Conservation (phyloP, 2,888 invertebrate genomes). For the Masnerella sp. region DNA sequence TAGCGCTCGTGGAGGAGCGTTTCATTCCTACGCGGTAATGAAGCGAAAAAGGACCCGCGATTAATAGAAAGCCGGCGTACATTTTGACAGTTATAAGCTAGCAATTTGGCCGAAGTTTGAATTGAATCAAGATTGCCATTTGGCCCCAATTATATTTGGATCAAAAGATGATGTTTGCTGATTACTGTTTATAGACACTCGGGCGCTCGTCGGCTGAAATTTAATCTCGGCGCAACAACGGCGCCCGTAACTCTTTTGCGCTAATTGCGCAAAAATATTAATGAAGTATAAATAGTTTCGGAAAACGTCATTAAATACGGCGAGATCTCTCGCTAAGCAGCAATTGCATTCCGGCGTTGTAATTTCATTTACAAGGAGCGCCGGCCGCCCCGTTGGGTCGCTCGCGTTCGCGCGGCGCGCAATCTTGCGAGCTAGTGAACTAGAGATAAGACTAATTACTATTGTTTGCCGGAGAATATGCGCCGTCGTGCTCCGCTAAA, state of each 20-base stretch:
- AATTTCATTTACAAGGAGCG: conserved; percentile 50
- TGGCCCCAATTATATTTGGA: neutral
- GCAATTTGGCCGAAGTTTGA: neutral
- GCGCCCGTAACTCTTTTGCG: neutral
- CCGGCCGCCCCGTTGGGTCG: neutral
- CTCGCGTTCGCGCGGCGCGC: too few relatives aligned
- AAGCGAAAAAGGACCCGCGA: too few relatives aligned
- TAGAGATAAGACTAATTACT: conserved; percentile 71
- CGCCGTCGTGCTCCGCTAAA: conserved; percentile 61
- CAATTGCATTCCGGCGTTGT: conserved; percentile 46
- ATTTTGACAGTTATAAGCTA: too few relatives aligned
- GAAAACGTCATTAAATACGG: conserved; percentile 29
- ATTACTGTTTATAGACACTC: conserved; percentile 10
- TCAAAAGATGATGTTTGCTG: conserved; percentile 1
- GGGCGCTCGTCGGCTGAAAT: neutral
- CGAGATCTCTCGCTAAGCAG: conserved; percentile 30
- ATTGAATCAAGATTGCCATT: neutral
- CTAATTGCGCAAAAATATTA: conserved; percentile 44
- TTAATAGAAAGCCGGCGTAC: too few relatives aligned
- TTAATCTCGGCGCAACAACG: conserved; percentile 13
- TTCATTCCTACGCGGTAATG: too few relatives aligned
- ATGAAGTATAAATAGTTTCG: conserved; percentile 43
- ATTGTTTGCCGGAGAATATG: conserved; percentile 69
- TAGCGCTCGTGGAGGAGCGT: too few relatives aligned
- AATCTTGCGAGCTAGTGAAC: conserved; percentile 66